Evolutionary conservation across 2,113 vertebrate genomes (phyloP).

Genomic region (Emydocephalus ijimae): DNA sequence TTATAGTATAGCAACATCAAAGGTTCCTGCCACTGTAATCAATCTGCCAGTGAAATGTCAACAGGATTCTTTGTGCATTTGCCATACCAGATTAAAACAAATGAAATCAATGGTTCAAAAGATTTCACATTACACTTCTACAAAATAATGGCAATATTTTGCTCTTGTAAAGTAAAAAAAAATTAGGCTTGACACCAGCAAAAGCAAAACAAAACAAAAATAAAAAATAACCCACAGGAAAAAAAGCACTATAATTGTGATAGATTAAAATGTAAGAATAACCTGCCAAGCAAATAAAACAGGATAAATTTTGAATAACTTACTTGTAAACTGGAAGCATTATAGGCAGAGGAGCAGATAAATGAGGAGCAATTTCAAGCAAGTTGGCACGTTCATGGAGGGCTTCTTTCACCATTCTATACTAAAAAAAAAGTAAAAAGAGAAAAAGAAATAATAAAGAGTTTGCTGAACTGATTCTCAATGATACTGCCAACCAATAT

Average conservation of each 20-base stretch:
- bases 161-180: background rate
- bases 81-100: background rate
- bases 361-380: constrained; percentile 90
- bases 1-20: background rate
- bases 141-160: background rate
- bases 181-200: background rate
- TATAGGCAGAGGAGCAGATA: constrained; percentile 88
- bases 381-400: constrained; percentile 91
- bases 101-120: fast-evolving
- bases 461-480: background rate
- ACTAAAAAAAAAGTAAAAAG: constrained; percentile 66
- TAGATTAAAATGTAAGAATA: background rate
- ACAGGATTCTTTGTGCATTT: background rate
- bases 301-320: constrained; percentile 43
- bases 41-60: background rate
- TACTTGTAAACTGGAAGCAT: constrained; percentile 98
- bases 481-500: background rate
- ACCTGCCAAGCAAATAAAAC: background rate
- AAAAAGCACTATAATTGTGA: background rate
- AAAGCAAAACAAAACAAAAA: background rate
- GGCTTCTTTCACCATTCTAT: constrained; percentile 93
- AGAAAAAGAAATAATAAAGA: background rate
- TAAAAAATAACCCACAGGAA: background rate
- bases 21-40: background rate
- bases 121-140: background rate